These are phyloP conservation scores for Sebastes aleutianus DNA, from an alignment of 2,797 vertebrate species.

Conservation along the genomic window DNA sequence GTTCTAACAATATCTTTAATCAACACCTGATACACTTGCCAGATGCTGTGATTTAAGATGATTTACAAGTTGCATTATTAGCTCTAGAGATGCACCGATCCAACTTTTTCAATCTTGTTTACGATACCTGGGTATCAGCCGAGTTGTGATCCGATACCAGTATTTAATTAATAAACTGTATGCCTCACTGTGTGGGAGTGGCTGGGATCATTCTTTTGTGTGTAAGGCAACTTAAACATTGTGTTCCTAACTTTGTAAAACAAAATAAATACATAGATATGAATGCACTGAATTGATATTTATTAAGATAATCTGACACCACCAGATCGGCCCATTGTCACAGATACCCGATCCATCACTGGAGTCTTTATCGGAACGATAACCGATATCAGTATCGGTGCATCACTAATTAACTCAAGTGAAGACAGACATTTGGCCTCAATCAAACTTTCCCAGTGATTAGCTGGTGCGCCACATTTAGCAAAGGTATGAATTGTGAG, in stretches of 20 bases:
- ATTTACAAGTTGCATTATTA: not conserved
- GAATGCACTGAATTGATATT: no score
- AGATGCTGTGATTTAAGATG: not conserved
- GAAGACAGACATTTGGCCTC: constrained; percentile 5
- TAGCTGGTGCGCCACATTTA: not conserved
- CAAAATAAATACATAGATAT: no score
- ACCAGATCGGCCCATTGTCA: no score
- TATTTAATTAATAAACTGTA: not conserved
- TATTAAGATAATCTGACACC: no score
- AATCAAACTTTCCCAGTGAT: not conserved
- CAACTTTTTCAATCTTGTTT: not conserved
- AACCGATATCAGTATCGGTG: fast-evolving
- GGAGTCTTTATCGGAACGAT: no score
- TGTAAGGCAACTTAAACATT: no score
- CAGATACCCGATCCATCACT: no score
- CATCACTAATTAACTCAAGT: not conserved
- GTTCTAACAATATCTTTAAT: not conserved
- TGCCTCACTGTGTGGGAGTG: no score
- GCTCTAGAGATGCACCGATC: not conserved
- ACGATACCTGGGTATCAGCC: not conserved
- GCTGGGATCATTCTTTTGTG: no score
- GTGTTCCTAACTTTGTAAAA: no score
- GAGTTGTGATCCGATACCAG: not conserved
- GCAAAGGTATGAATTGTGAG: not conserved
- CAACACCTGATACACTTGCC: not conserved